phyloP scores from a whole-genome alignment of 2,888 invertebrate genomes.

The Eupithecia subfuscata region DNA sequence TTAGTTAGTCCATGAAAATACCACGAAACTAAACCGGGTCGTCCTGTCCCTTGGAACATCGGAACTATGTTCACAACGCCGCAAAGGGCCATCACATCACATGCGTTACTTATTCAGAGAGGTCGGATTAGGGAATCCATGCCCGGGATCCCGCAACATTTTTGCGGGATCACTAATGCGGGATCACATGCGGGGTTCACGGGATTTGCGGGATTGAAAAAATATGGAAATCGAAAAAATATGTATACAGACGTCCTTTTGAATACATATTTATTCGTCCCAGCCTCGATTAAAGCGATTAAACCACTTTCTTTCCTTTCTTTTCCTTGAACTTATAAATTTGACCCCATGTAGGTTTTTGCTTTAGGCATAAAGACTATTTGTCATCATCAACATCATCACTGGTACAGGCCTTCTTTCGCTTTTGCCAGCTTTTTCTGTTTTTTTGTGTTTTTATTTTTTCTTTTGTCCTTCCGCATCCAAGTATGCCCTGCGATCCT shows the following conservation, averaged over 20 bases:
- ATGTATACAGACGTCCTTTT: not conserved
- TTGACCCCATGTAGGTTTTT: not conserved
- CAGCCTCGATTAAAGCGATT: not conserved
- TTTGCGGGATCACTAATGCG: not conserved
- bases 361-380: too few relatives aligned
- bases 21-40: not conserved
- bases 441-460: too few relatives aligned
- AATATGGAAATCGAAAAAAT: not conserved
- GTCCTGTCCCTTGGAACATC: constrained; percentile 13
- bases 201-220: not conserved
- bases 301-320: not conserved
- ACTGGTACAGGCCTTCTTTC: too few relatives aligned
- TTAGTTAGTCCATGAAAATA: not conserved
- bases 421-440: too few relatives aligned
- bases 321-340: not conserved
- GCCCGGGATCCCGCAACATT: not conserved
- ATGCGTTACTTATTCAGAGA: constrained; percentile 36
- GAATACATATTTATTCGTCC: not conserved
- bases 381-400: too few relatives aligned
- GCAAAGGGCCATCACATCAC: constrained; percentile 19
- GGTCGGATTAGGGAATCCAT: constrained; percentile 6
- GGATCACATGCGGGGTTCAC: not conserved
- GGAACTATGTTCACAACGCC: constrained; percentile 4
- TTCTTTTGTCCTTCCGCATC: too few relatives aligned
- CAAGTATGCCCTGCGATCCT: too few relatives aligned